Evolutionary conservation across 2,797 vertebrate genomes (phyloP).

Genomic region (Halcyon badia): DNA sequence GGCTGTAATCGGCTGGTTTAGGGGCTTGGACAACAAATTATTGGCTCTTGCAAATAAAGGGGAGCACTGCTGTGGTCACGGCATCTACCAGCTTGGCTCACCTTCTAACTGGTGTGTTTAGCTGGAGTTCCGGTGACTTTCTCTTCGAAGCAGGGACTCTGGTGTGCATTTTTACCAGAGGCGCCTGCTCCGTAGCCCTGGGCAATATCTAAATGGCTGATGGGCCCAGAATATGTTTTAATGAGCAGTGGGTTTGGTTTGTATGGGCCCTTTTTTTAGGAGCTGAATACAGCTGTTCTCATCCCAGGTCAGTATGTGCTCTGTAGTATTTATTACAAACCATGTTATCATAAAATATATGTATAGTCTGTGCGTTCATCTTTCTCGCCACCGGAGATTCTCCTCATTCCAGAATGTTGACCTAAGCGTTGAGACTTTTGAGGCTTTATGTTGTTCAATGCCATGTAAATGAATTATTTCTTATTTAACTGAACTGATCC

Average conservation of each 20-base stretch:
- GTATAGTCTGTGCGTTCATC: not conserved
- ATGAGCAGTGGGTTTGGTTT: not conserved
- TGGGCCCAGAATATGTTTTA: not conserved
- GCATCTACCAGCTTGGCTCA: not conserved
- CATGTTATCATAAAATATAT: not conserved
- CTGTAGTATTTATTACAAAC: not conserved
- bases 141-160: not conserved
- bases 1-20: not conserved
- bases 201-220: not conserved
- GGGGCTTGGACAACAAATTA: not conserved
- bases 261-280: not conserved
- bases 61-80: too few species aligned
- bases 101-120: not conserved
- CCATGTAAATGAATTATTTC: not conserved
- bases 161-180: not conserved
- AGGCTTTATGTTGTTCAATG: not conserved
- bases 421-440: not conserved
- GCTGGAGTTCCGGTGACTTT: not conserved
- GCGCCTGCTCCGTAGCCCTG: not conserved
- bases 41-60: not conserved
- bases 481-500: constrained; percentile 30
- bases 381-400: not conserved
- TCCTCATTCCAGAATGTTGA: not conserved
- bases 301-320: not conserved
- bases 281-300: not conserved